Evolutionary conservation across 2,888 invertebrate species (phyloP).

Genomic region (Volucella zonaria): DNA sequence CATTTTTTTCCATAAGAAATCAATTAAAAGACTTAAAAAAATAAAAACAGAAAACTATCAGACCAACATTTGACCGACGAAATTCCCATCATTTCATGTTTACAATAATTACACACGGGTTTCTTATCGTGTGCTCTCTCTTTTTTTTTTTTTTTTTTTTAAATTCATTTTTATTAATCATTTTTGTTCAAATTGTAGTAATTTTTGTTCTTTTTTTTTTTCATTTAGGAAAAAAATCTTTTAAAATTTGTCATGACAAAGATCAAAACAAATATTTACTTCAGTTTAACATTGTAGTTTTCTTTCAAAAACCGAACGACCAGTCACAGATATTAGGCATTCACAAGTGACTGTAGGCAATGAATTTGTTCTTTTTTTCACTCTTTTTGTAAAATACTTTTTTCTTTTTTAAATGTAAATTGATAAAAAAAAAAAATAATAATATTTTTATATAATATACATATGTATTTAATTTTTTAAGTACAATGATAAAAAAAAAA

Average conservation of each 20-base stretch:
- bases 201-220: slow-evolving; percentile 36
- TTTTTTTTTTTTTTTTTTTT: slow-evolving; percentile 20
- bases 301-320: slow-evolving; percentile 57
- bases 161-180: slow-evolving; percentile 21
- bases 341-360: slow-evolving; percentile 47
- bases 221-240: slow-evolving; percentile 63
- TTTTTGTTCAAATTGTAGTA: slow-evolving; percentile 14
- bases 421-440: slow-evolving; percentile 13
- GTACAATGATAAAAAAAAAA: slow-evolving; percentile 45
- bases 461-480: slow-evolving; percentile 67
- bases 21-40: slow-evolving; percentile 76
- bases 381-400: slow-evolving; percentile 11
- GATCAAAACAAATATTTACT: slow-evolving; percentile 70
- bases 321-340: slow-evolving; percentile 50
- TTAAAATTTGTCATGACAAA: slow-evolving; percentile 66
- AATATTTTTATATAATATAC: slow-evolving; percentile 63
- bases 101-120: slow-evolving; percentile 30
- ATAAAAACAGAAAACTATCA: slow-evolving; percentile 49
- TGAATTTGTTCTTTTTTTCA: slow-evolving; percentile 15
- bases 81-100: slow-evolving; percentile 16
- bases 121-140: slow-evolving; percentile 19
- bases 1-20: slow-evolving; percentile 72
- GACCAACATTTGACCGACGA: slow-evolving; percentile 66
- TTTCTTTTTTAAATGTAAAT: slow-evolving; percentile 53
- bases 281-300: slow-evolving; percentile 69